These are phyloP conservation scores for Chaetogeoica ovagalla DNA, from an alignment of 2,888 invertebrate genomes.

Conservation along the genomic window DNA sequence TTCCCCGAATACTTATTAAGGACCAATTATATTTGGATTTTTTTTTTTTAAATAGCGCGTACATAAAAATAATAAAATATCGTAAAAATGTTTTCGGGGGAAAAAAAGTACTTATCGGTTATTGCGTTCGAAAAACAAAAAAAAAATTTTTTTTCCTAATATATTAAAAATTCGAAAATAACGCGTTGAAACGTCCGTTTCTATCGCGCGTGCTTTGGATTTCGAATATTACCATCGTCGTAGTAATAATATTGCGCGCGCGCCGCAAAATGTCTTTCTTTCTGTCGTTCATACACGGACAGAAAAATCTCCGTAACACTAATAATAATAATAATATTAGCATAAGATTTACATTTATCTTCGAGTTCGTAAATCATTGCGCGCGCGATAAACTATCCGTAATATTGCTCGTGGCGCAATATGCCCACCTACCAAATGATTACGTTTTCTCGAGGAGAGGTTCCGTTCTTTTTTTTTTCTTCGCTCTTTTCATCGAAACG, in stretches of 20 bases:
- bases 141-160: too few relatives aligned
- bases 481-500: conserved; percentile 31
- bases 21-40: too few relatives aligned
- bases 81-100: too few relatives aligned
- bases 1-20: too few relatives aligned
- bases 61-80: too few relatives aligned
- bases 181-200: too few relatives aligned
- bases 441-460: conserved; percentile 9
- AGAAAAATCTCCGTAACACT: conserved; percentile 36
- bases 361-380: conserved; percentile 49
- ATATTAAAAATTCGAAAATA: too few relatives aligned
- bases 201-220: too few relatives aligned
- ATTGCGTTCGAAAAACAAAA: too few relatives aligned
- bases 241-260: background rate
- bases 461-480: background rate
- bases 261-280: conserved; percentile 8
- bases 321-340: conserved; percentile 7
- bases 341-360: conserved; percentile 51
- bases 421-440: conserved; percentile 36
- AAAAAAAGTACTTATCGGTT: too few relatives aligned
- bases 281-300: conserved; percentile 29
- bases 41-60: too few relatives aligned
- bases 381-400: conserved; percentile 24
- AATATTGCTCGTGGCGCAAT: conserved; percentile 39
- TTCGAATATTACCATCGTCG: too few relatives aligned